Conservation (phyloP, 2,888 invertebrate species). For the Eurytoma adleriae region DNA sequence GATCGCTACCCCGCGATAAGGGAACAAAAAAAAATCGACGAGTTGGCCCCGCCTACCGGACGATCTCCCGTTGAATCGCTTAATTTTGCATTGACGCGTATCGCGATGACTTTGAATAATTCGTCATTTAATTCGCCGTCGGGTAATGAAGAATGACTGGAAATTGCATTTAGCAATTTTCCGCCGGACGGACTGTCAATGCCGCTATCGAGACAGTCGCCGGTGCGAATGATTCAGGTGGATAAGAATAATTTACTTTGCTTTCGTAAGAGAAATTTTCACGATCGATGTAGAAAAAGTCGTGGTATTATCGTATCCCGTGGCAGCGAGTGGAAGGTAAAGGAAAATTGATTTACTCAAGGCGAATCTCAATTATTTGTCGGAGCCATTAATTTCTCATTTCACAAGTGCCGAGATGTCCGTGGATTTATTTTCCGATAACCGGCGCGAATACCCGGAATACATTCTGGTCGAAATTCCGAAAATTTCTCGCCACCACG, state of each 20-base stretch:
- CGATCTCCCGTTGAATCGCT: too few relatives aligned
- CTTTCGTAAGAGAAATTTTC: too few relatives aligned
- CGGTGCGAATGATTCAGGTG: too few relatives aligned
- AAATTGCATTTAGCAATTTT: too few relatives aligned
- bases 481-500: conserved; percentile 53
- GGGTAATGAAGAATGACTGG: background rate
- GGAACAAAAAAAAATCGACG: background rate
- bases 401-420: conserved; percentile 27
- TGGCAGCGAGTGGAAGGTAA: background rate
- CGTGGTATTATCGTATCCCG: too few relatives aligned
- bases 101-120: too few relatives aligned
- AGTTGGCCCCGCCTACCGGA: too few relatives aligned
- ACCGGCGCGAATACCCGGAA: conserved; percentile 48
- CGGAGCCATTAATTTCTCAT: conserved; percentile 45
- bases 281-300: too few relatives aligned
- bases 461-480: conserved; percentile 54
- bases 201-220: too few relatives aligned
- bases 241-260: too few relatives aligned
- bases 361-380: conserved; percentile 39
- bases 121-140: background rate
- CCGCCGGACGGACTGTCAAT: too few relatives aligned
- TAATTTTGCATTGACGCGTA: too few relatives aligned
- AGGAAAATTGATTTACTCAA: conserved; percentile 3
- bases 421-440: conserved; percentile 54
- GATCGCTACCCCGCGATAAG: background rate